Conservation (phyloP, 1,140 invertebrate genomes). For the Zaprionus tsacasi region DNA sequence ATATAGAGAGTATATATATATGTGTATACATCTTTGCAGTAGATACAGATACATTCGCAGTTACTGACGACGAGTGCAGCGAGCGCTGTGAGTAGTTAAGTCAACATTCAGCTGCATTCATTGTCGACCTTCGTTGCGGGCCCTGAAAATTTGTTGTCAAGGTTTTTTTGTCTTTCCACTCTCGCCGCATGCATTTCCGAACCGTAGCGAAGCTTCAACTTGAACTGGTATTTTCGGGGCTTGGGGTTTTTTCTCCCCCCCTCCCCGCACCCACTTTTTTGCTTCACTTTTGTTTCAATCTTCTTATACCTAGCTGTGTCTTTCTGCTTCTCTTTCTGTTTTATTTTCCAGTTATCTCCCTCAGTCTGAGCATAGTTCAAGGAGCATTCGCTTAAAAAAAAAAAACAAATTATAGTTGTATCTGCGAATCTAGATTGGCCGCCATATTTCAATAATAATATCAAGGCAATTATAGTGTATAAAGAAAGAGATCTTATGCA, state of each 20-base stretch:
- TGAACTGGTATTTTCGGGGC: conserved; percentile 71
- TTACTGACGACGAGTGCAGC: conserved; percentile 16
- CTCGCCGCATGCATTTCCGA: conserved; percentile 67
- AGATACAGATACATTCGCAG: conserved; percentile 1
- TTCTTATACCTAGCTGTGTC: conserved; percentile 23
- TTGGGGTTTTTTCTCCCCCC: conserved; percentile 48
- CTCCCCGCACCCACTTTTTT: neutral
- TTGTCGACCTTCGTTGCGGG: conserved; percentile 67
- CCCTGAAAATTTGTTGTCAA: conserved; percentile 80
- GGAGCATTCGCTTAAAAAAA: conserved; percentile 37
- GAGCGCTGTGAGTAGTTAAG: conserved; percentile 45
- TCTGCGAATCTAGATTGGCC: conserved; percentile 26
- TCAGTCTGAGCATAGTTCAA: conserved; percentile 65
- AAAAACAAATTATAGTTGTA: conserved; percentile 16
- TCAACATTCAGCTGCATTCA: conserved; percentile 64
- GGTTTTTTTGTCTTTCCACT: conserved; percentile 48
- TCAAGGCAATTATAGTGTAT: conserved; percentile 41
- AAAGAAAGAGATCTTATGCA: conserved; percentile 27
- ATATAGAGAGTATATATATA: neutral
- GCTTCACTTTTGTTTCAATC: neutral
- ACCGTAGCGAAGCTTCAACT: conserved; percentile 59
- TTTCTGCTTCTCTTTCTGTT: conserved; percentile 24
- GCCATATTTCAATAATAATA: conserved; percentile 43
- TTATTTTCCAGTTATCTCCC: conserved; percentile 33
- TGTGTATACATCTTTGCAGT: conserved; percentile 8